These are phyloP conservation scores for zebrafish (Danio rerio) DNA, from an alignment of 2,113 vertebrate genomes.

Conservation along the genomic window DNA sequence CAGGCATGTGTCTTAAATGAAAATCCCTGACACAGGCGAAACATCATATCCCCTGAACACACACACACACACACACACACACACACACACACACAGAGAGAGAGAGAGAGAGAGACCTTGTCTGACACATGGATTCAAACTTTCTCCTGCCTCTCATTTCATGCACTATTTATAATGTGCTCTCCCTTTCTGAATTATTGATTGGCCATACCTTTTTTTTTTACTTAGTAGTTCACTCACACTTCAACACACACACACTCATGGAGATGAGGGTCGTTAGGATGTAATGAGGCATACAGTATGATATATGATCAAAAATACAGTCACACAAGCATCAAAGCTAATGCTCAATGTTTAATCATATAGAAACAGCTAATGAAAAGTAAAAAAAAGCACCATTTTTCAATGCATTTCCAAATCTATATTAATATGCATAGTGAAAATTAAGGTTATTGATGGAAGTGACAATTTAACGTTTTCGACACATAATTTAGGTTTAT, in stretches of 20 bases:
- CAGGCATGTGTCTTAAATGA: constrained; percentile 18
- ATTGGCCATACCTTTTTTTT: constrained; percentile 46
- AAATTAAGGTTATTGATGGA: too few species aligned
- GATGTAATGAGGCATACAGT: constrained; percentile 3
- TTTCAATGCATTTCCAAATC: too few species aligned
- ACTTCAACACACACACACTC: constrained; percentile 31
- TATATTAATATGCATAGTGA: too few species aligned
- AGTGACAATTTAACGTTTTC: too few species aligned
- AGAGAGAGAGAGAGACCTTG: too few species aligned
- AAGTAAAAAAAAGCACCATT: too few species aligned
- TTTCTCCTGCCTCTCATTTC: constrained; percentile 46
- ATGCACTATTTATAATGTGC: constrained; percentile 56
- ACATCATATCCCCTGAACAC: constrained; percentile 33
- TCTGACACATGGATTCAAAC: constrained; percentile 41
- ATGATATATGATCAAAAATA: not conserved
- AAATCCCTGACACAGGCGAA: constrained; percentile 37
- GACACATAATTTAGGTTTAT: too few species aligned
- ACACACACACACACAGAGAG: too few species aligned
- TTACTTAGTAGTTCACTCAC: constrained; percentile 36
- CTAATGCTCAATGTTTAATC: too few species aligned
- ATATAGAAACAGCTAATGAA: too few species aligned
- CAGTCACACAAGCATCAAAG: not conserved
- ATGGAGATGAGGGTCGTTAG: not conserved
- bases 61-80: constrained; percentile 27
- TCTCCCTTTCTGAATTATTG: constrained; percentile 56